Conservation (phyloP, 2,113 vertebrate species). For the Dryoscopus gambensis region DNA sequence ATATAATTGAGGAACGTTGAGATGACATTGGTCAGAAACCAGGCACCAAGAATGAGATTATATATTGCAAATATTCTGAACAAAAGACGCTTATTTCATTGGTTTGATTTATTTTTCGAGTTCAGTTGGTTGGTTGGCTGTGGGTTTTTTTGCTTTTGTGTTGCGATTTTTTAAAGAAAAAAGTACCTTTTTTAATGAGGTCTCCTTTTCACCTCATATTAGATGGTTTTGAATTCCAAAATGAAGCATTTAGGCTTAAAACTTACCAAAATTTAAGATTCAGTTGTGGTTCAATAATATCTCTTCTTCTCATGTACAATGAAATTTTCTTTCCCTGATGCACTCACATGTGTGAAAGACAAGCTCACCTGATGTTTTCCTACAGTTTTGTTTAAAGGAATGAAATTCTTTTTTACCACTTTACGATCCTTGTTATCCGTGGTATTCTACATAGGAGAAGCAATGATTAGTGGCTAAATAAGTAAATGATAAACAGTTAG, state of each 20-base stretch:
- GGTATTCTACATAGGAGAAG: background rate
- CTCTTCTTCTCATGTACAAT: background rate
- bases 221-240: background rate
- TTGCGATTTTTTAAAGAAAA: background rate
- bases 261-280: background rate
- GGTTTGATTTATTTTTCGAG: background rate
- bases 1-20: background rate
- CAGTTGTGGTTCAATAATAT: background rate
- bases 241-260: background rate
- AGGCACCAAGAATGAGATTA: background rate
- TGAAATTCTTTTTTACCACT: background rate
- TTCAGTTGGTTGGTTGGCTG: background rate
- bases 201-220: background rate
- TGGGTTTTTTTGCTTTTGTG: background rate
- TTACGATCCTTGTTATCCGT: background rate
- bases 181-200: fast-evolving
- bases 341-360: background rate
- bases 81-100: background rate
- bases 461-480: background rate
- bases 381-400: background rate
- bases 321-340: background rate
- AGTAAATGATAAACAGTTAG: background rate
- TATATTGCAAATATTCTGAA: background rate
- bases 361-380: background rate
- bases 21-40: background rate